Evolutionary conservation across 2,888 invertebrate genomes (phyloP).

Genomic region (Oscheius onirici): DNA sequence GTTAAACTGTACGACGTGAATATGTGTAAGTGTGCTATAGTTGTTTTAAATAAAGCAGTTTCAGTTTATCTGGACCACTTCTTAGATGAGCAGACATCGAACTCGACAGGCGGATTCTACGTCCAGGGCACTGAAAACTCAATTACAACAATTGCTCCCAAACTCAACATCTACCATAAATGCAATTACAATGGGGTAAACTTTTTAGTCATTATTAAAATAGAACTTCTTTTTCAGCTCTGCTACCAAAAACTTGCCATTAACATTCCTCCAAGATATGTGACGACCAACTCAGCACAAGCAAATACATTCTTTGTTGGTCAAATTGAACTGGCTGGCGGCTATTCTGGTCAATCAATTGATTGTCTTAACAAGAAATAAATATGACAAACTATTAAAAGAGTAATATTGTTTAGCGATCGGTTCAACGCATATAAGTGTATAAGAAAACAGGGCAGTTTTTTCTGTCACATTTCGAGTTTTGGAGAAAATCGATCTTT

Average conservation of each 20-base stretch:
- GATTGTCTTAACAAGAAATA: constrained; percentile 23
- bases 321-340: constrained; percentile 8
- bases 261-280: constrained; percentile 5
- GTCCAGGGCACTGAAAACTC: constrained; percentile 23
- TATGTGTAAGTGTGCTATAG: background rate
- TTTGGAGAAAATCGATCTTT: too few species aligned
- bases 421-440: too few species aligned
- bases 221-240: constrained; percentile 2
- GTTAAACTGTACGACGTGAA: constrained; percentile 26
- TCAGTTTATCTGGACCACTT: constrained; percentile 21
- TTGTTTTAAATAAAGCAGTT: background rate
- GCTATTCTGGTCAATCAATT: constrained; percentile 18
- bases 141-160: constrained; percentile 13
- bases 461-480: too few species aligned
- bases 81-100: constrained; percentile 17
- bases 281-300: constrained; percentile 1
- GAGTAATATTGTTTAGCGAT: too few species aligned
- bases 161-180: constrained; percentile 20
- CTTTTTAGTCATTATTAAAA: background rate
- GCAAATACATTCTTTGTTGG: constrained; percentile 6
- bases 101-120: constrained; percentile 22
- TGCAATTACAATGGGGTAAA: constrained; percentile 28
- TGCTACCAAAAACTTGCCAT: constrained; percentile 27
- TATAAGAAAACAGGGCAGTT: too few species aligned
- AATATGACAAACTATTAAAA: background rate